phyloP scores from a whole-genome alignment of 1,140 invertebrate genomes.

The Melanaphis sacchari region DNA sequence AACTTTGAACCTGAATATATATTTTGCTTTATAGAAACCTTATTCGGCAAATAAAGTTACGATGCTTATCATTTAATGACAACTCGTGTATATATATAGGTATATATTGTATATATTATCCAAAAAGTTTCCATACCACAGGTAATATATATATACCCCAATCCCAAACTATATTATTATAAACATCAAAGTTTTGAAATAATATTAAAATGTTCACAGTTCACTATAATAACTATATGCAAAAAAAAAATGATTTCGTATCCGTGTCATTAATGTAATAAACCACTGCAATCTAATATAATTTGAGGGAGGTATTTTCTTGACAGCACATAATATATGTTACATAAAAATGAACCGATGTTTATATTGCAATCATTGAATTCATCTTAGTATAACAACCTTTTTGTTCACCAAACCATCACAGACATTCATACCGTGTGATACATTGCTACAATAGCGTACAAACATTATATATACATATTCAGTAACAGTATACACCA shows the following conservation, averaged over 20 bases:
- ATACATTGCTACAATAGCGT: neutral
- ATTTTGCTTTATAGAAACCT: neutral
- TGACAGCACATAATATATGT: neutral
- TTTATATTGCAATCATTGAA: neutral
- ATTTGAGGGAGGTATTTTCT: neutral
- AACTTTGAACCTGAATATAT: neutral
- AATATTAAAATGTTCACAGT: conserved; percentile 1
- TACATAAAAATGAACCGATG: neutral
- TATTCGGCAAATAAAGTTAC: neutral
- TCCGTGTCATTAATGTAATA: neutral
- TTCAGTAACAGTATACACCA: neutral
- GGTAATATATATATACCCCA: neutral
- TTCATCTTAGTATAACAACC: neutral
- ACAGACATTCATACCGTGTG: neutral
- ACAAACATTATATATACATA: neutral
- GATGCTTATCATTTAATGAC: conserved; percentile 22
- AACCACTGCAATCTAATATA: neutral
- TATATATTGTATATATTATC: neutral
- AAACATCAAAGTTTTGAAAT: conserved; percentile 33
- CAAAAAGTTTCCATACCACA: neutral
- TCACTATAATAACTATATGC: neutral
- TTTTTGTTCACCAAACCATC: neutral
- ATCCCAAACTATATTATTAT: neutral
- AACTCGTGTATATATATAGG: neutral
- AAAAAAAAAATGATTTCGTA: neutral